Percentiles rank a stretch among this genome's conserved stretches.
These are phyloP conservation scores for Prolemur simus DNA, from an alignment of 2,113 vertebrate genomes.

Conservation along the genomic window DNA sequence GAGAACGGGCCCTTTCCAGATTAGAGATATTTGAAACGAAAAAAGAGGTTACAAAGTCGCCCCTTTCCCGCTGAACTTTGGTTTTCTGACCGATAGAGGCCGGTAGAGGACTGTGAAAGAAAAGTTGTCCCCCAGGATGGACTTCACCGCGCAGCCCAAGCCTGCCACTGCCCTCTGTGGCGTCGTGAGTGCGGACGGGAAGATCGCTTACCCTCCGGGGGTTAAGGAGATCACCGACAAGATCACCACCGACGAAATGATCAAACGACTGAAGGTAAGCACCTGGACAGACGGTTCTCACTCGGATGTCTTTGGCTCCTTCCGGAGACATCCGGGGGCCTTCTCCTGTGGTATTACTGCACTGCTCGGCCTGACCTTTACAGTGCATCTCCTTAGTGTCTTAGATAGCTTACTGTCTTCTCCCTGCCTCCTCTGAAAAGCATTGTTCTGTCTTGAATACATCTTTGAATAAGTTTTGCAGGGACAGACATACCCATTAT, in stretches of 20 bases:
- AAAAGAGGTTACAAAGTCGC: constrained; percentile 87
- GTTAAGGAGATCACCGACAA: constrained; percentile 99
- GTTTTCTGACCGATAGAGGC: constrained; percentile 99
- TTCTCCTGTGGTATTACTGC: neutral
- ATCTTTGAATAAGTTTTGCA: constrained; percentile 2
- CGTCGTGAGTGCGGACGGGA: constrained; percentile 86
- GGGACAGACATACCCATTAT: neutral
- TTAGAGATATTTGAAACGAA: constrained; percentile 84
- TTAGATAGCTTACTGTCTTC: neutral
- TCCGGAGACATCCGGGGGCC: neutral
- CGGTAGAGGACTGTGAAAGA: constrained; percentile 96
- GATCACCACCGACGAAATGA: constrained; percentile 98
- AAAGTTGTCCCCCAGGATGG: constrained; percentile 92
- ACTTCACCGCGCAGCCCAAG: constrained; percentile 94
- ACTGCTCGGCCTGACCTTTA: neutral
- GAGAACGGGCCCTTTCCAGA: constrained; percentile 72
- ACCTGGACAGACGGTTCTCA: neutral
- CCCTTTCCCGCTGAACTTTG: constrained; percentile 93
- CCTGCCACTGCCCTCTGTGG: constrained; percentile 79
- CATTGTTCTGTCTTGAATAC: neutral
- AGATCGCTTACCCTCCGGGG: constrained; percentile 96
- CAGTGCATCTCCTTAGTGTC: neutral
- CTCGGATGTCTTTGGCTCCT: neutral
- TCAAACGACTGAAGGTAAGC: constrained; percentile 98
- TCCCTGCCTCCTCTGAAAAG: neutral